phyloP scores from a whole-genome alignment of 2,113 vertebrate species.

The Odocoileus hemionus region DNA sequence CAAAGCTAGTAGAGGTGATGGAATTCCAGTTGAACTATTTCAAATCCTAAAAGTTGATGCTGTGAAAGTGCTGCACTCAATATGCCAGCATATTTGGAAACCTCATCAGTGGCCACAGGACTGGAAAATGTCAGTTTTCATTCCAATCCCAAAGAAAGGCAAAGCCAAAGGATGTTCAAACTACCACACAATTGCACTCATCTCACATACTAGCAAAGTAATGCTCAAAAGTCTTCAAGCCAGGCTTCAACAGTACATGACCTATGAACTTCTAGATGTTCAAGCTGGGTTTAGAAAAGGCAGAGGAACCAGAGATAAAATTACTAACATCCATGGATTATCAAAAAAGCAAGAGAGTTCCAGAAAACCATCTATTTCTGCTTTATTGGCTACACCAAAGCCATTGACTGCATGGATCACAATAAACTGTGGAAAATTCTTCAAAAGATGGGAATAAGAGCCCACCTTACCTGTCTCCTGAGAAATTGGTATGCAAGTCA shows the following conservation, averaged over 20 bases:
- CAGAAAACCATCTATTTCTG: neutral
- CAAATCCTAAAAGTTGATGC: neutral
- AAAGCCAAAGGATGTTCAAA: neutral
- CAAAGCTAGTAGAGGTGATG: neutral
- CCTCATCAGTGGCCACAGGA: neutral
- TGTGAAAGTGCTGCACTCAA: neutral
- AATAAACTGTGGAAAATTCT: neutral
- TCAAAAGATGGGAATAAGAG: neutral
- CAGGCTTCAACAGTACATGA: neutral
- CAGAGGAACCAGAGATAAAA: neutral
- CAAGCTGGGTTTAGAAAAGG: neutral
- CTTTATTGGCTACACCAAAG: neutral
- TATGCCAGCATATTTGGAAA: neutral
- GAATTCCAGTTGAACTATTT: neutral
- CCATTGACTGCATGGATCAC: neutral
- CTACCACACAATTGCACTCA: neutral
- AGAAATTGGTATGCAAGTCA: neutral
- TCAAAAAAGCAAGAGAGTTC: neutral
- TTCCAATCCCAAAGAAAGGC: neutral
- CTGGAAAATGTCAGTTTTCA: neutral
- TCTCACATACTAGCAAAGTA: neutral
- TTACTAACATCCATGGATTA: neutral
- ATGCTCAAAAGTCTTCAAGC: neutral
- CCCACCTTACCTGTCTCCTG: neutral
- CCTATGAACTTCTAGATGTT: neutral